These are phyloP conservation scores for Cathartes aura DNA, from an alignment of 2,113 vertebrate genomes.

Conservation along the genomic window DNA sequence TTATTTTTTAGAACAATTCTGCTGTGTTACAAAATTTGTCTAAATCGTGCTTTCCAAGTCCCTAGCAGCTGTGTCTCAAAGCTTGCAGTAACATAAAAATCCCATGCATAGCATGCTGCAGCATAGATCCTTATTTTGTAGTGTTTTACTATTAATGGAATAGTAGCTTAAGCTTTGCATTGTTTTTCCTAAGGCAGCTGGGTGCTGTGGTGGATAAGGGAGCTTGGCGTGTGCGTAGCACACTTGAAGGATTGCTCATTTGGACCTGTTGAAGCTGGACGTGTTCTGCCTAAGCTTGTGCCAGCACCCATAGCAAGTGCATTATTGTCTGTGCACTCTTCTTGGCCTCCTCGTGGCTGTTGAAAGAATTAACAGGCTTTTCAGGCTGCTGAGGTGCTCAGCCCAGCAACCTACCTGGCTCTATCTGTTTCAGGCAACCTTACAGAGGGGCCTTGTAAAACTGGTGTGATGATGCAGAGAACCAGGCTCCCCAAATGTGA, in stretches of 20 bases:
- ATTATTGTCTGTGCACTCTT: background rate
- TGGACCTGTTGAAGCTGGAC: background rate
- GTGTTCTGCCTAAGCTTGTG: fast-evolving
- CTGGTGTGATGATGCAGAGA: background rate
- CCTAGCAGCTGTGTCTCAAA: background rate
- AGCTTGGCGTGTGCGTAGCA: fast-evolving
- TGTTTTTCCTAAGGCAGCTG: background rate
- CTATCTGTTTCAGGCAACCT: background rate
- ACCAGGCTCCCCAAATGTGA: background rate
- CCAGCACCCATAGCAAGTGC: background rate
- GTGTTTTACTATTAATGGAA: background rate
- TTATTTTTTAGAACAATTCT: background rate
- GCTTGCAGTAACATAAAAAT: background rate
- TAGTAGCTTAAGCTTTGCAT: background rate
- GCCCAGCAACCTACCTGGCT: background rate
- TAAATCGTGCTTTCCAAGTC: background rate
- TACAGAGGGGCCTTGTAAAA: background rate
- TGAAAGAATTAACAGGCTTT: background rate
- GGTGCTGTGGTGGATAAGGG: background rate
- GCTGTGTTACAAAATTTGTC: background rate
- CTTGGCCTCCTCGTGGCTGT: background rate
- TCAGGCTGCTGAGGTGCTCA: background rate
- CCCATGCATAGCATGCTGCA: fast-evolving
- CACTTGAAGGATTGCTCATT: background rate
- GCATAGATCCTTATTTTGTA: background rate